A percentile compares a stretch with the other conserved stretches of the same genome.
phyloP scores from a whole-genome alignment of 92 coral and sea anemone genomes.

The Parazoanthus darwini region DNA sequence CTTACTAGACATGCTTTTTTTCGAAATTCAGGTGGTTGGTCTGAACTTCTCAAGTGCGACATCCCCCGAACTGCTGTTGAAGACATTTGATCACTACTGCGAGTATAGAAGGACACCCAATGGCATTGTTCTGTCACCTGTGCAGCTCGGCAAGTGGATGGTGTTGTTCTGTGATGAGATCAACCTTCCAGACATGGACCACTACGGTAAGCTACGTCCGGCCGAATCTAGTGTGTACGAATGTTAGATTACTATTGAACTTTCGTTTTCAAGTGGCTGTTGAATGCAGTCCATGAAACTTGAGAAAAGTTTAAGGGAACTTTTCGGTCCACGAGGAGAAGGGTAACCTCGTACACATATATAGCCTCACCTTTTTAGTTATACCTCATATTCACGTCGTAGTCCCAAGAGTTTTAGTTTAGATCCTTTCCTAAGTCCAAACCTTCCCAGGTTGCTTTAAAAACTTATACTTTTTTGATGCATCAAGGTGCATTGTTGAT shows the following conservation, averaged over 20 bases:
- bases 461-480: too few species aligned
- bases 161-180: constrained; percentile 99
- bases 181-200: constrained; percentile 98
- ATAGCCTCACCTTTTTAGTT: too few species aligned
- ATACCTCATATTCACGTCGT: too few species aligned
- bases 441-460: too few species aligned
- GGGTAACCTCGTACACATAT: too few species aligned
- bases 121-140: constrained; percentile 97
- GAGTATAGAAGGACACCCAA: constrained; percentile 98
- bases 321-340: too few species aligned
- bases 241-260: neutral
- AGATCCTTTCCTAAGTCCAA: too few species aligned
- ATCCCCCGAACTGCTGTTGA: constrained; percentile 93
- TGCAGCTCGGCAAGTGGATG: constrained; percentile 98
- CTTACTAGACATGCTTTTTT: neutral
- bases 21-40: constrained; percentile 86
- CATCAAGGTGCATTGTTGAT: too few species aligned
- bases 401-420: too few species aligned
- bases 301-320: neutral
- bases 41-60: constrained; percentile 99
- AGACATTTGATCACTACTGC: constrained; percentile 98
- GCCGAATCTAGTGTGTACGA: neutral
- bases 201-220: constrained; percentile 69
- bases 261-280: neutral
- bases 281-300: neutral